Conservation (phyloP, 2,113 vertebrate species). For the Oplegnathus fasciatus region DNA sequence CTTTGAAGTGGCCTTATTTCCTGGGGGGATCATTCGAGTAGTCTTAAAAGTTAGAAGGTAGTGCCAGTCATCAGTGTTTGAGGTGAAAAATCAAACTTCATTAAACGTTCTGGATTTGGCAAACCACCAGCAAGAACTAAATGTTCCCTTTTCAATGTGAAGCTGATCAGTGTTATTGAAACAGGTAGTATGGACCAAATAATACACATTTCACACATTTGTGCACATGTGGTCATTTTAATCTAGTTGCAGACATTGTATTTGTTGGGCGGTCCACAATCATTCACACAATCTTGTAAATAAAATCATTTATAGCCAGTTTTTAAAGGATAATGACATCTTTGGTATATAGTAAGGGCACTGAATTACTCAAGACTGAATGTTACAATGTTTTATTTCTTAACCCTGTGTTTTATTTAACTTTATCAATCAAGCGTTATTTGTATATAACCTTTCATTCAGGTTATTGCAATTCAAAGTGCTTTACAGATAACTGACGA, state of each 20-base stretch:
- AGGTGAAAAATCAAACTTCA: too few relatives aligned
- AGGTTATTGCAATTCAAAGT: not conserved
- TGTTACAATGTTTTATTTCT: not conserved
- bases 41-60: not conserved
- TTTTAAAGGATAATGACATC: not conserved
- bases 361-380: not conserved
- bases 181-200: not conserved
- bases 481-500: not conserved
- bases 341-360: not conserved
- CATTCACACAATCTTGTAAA: too few relatives aligned
- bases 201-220: not conserved
- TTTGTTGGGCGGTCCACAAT: too few relatives aligned
- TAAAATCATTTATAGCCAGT: not conserved
- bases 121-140: not conserved
- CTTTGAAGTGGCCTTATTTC: conserved; percentile 22
- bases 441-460: too few relatives aligned
- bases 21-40: not conserved
- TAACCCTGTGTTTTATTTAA: not conserved
- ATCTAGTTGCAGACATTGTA: not conserved
- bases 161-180: not conserved
- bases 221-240: not conserved
- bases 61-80: too few relatives aligned
- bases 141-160: not conserved
- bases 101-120: not conserved
- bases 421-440: not conserved